Conservation (phyloP, 2,888 invertebrate species). For the Polydrusus pterygomalis region DNA sequence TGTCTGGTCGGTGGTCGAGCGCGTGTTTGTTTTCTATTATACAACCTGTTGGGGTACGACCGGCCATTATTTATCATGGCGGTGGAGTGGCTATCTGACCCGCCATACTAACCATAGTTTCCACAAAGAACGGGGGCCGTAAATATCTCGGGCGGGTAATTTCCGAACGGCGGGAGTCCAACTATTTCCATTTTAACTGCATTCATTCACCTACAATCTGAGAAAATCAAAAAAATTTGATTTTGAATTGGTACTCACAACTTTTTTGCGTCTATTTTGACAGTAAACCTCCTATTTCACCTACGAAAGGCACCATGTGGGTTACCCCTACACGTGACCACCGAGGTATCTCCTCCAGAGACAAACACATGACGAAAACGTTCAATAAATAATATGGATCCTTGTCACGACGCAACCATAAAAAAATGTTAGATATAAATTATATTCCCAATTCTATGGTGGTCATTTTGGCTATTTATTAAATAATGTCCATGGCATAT, state of each 20-base stretch:
- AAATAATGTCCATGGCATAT: background rate
- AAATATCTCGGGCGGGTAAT: conserved; percentile 29
- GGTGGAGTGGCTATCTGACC: conserved; percentile 28
- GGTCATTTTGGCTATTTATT: background rate
- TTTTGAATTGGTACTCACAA: too few relatives aligned
- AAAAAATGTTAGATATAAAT: background rate
- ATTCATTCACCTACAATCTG: too few relatives aligned
- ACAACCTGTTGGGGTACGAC: conserved; percentile 39
- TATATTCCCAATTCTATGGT: background rate
- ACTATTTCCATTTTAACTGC: conserved; percentile 2
- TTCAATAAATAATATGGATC: too few relatives aligned
- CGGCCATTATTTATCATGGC: conserved; percentile 33
- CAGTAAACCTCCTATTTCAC: too few relatives aligned
- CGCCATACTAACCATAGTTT: conserved; percentile 7
- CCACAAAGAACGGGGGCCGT: conserved; percentile 27
- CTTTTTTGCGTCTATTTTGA: too few relatives aligned
- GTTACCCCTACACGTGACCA: too few relatives aligned
- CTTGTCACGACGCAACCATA: background rate
- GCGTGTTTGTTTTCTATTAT: conserved; percentile 48
- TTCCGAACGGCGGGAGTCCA: conserved; percentile 8
- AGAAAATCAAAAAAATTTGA: too few relatives aligned
- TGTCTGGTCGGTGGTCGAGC: conserved; percentile 36
- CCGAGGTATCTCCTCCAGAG: too few relatives aligned
- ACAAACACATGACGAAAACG: too few relatives aligned
- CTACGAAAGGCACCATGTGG: too few relatives aligned